Evolutionary conservation across 2,888 invertebrate genomes (phyloP).

Genomic region (Eupithecia insigniata): DNA sequence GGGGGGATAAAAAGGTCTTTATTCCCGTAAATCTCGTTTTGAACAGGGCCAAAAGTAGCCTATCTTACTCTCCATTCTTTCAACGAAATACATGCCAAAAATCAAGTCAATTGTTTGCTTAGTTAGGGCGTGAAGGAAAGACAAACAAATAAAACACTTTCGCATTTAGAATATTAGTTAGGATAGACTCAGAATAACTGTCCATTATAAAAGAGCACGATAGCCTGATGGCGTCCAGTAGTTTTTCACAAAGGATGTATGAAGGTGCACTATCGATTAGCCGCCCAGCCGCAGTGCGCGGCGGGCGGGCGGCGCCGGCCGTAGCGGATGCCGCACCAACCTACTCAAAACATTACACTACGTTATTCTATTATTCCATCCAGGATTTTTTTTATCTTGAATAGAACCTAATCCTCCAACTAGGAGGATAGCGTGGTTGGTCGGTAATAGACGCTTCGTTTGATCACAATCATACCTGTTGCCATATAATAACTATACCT

Average conservation of each 20-base stretch:
- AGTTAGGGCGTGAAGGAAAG: too few relatives aligned
- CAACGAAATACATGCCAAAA: too few relatives aligned
- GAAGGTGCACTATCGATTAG: slow-evolving; percentile 53
- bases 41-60: too few relatives aligned
- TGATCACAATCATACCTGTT: neutral
- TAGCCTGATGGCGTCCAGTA: slow-evolving; percentile 14
- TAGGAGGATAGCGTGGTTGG: too few relatives aligned
- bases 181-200: neutral
- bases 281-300: slow-evolving; percentile 16
- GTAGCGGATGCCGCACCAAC: neutral
- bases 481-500: neutral
- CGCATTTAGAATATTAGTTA: too few relatives aligned
- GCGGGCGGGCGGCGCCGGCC: neutral
- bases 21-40: too few relatives aligned
- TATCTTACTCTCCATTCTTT: too few relatives aligned
- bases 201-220: neutral
- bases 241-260: slow-evolving; percentile 39
- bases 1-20: too few relatives aligned
- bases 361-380: neutral
- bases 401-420: too few relatives aligned
- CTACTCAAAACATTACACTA: neutral
- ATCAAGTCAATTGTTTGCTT: too few relatives aligned
- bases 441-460: too few relatives aligned
- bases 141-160: too few relatives aligned
- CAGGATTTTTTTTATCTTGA: neutral